These are phyloP conservation scores for Diplolepis rosae DNA, from an alignment of 2,888 invertebrate species.

Conservation along the genomic window DNA sequence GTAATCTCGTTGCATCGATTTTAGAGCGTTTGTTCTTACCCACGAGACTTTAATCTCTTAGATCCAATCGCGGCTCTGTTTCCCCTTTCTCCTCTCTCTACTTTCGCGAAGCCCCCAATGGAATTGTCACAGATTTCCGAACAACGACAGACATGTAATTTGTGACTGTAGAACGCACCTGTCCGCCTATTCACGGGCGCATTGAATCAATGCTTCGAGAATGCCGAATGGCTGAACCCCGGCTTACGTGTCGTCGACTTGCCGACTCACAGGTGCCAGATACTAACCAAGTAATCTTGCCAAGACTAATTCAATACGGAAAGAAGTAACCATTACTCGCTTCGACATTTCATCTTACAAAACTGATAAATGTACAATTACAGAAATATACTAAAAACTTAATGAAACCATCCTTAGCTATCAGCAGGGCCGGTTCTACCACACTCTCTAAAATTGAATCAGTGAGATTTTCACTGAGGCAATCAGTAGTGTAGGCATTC, in stretches of 20 bases:
- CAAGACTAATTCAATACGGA: background rate
- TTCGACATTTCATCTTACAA: background rate
- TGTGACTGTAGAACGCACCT: slow-evolving; percentile 57
- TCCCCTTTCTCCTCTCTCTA: slow-evolving; percentile 13
- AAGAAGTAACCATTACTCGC: background rate
- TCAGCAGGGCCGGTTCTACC: too few species aligned
- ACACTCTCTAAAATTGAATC: too few species aligned
- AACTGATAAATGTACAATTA: too few species aligned
- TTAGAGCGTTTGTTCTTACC: slow-evolving; percentile 37
- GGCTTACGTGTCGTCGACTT: slow-evolving; percentile 20
- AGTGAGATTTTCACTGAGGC: too few species aligned
- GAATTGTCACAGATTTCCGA: slow-evolving; percentile 59
- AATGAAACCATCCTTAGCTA: too few species aligned
- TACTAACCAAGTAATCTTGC: background rate
- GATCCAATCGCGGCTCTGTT: slow-evolving; percentile 18
- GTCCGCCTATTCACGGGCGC: slow-evolving; percentile 56
- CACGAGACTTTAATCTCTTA: slow-evolving; percentile 30
- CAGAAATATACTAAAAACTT: too few species aligned
- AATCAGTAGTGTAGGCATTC: too few species aligned
- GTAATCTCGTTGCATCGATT: slow-evolving; percentile 51
- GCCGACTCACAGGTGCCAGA: slow-evolving; percentile 4
- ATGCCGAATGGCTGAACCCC: slow-evolving; percentile 1
- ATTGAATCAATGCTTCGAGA: slow-evolving; percentile 53
- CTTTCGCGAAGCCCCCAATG: slow-evolving; percentile 33
- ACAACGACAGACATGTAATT: slow-evolving; percentile 58